phyloP scores from a whole-genome alignment of 2,113 vertebrate species.

The Ceyx melanurus region DNA sequence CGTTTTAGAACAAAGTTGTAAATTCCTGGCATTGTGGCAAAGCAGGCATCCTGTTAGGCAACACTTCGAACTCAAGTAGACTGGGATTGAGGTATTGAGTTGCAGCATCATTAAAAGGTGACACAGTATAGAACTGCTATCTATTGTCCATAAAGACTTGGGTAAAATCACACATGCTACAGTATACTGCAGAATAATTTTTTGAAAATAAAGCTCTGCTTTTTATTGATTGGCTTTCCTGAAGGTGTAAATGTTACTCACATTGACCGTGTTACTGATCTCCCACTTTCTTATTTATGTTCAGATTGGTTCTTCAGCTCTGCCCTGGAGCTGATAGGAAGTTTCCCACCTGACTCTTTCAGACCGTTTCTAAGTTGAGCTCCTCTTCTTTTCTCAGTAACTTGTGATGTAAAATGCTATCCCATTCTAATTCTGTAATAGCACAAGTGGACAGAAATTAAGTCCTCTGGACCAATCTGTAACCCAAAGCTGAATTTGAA shows the following conservation, averaged over 20 bases:
- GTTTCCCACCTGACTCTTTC: background rate
- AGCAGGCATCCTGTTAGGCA: background rate
- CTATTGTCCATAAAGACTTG: background rate
- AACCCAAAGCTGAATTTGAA: background rate
- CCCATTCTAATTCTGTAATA: background rate
- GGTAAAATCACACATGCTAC: background rate
- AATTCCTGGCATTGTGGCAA: background rate
- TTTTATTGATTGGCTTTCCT: constrained; percentile 1
- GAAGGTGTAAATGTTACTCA: background rate
- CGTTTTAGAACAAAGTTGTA: background rate
- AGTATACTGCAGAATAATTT: background rate
- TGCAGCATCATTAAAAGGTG: background rate
- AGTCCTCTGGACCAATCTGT: background rate
- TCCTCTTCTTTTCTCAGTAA: background rate
- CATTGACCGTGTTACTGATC: background rate
- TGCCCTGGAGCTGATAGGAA: background rate
- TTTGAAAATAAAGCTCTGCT: background rate
- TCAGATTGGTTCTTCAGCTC: background rate
- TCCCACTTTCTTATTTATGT: background rate
- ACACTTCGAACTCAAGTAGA: background rate
- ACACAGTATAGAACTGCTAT: background rate
- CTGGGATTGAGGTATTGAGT: background rate
- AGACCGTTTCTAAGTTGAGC: background rate
- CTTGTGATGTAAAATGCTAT: background rate
- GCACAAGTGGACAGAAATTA: background rate